These are phyloP conservation scores for Criorhina ranunculi DNA, from an alignment of 2,888 invertebrate species.

Conservation along the genomic window DNA sequence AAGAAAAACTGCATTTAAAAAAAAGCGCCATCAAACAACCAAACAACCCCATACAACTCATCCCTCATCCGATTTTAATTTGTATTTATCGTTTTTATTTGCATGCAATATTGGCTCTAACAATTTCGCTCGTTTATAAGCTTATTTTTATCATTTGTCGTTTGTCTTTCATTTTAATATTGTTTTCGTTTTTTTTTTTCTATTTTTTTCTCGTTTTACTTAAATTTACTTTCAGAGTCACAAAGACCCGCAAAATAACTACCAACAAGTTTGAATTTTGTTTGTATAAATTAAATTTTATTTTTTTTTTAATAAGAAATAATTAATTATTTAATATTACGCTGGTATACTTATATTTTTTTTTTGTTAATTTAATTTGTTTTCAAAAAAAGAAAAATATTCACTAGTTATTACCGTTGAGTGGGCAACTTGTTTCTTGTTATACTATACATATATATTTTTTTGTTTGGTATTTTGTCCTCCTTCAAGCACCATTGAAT, in stretches of 20 bases:
- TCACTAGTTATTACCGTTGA: constrained; percentile 50
- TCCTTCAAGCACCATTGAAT: constrained; percentile 30
- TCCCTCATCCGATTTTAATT: constrained; percentile 34
- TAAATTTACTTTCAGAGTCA: constrained; percentile 67
- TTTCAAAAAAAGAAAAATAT: constrained; percentile 17
- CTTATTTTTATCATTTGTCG: constrained; percentile 43
- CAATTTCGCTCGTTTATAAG: constrained; percentile 10
- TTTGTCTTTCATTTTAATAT: constrained; percentile 59
- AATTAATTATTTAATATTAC: constrained; percentile 6
- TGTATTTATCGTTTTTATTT: constrained; percentile 14
- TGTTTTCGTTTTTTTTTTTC: constrained; percentile 63
- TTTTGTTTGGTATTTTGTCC: constrained; percentile 46
- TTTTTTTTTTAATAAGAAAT: constrained; percentile 19
- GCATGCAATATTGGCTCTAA: constrained; percentile 8
- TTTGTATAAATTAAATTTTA: constrained; percentile 17
- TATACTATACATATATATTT: constrained; percentile 43
- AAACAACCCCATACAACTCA: constrained; percentile 50
- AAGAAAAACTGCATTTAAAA: constrained; percentile 7
- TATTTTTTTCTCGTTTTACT: constrained; percentile 63
- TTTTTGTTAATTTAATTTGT: constrained; percentile 51
- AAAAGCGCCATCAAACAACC: constrained; percentile 35
- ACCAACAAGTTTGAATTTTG: constrained; percentile 40
- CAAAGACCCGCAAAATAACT: constrained; percentile 48
- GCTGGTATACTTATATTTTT: constrained; percentile 52
- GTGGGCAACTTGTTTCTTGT: constrained; percentile 42